A percentile compares a stretch with the other conserved stretches of the same genome.
These are phyloP conservation scores for Leptonema lineaticorne DNA, from an alignment of 1,140 invertebrate genomes.

Conservation along the genomic window DNA sequence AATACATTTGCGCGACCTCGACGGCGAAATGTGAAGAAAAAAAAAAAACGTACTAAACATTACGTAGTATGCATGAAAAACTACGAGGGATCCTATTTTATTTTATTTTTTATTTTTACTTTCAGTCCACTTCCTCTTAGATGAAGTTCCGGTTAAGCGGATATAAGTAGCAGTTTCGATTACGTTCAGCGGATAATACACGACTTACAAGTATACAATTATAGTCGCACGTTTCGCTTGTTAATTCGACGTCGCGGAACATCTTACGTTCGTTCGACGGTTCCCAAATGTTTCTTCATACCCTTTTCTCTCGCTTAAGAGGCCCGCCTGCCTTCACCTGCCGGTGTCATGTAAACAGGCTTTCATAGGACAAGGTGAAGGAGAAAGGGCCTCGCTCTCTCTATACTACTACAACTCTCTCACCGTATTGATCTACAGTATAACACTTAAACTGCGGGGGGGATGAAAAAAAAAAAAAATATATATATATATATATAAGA, in stretches of 20 bases:
- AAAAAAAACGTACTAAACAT: too few species aligned
- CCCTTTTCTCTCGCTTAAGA: too few species aligned
- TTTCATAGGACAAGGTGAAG: slow-evolving; percentile 11
- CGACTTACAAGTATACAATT: not conserved
- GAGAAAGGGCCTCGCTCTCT: slow-evolving; percentile 1
- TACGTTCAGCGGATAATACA: not conserved
- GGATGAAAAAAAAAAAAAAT: too few species aligned
- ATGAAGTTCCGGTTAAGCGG: not conserved
- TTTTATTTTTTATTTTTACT: too few species aligned
- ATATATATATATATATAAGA: too few species aligned
- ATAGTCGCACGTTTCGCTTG: not conserved
- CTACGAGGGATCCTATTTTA: too few species aligned
- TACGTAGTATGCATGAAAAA: too few species aligned
- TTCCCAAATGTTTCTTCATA: too few species aligned
- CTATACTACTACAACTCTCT: not conserved
- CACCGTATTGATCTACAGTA: slow-evolving; percentile 7
- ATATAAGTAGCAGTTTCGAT: not conserved
- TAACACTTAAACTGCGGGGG: not conserved
- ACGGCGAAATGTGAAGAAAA: too few species aligned
- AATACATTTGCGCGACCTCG: not conserved
- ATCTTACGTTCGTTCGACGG: not conserved
- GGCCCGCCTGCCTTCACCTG: not conserved
- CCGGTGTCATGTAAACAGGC: not conserved
- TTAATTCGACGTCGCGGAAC: not conserved
- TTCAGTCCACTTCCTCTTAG: too few species aligned